phyloP scores from a whole-genome alignment of 2,888 invertebrate genomes.

The Glyphotaelius pellucidus region DNA sequence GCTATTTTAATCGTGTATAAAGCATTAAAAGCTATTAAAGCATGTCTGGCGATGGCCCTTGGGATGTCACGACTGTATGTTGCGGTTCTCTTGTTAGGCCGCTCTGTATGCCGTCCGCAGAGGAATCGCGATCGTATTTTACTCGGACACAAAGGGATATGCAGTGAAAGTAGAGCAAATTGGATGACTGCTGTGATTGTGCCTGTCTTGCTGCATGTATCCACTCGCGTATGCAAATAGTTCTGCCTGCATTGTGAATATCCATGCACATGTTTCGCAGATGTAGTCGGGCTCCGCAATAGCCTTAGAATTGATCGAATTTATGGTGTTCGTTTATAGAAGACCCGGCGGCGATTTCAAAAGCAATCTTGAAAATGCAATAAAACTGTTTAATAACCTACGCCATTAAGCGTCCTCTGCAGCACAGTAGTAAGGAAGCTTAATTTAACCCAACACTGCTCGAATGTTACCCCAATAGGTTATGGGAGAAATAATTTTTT shows the following conservation, averaged over 20 bases:
- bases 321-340: background rate
- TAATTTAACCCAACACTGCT: background rate
- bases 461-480: too few relatives aligned
- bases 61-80: constrained; percentile 17
- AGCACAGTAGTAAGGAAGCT: background rate
- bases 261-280: background rate
- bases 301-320: background rate
- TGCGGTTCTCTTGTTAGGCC: background rate
- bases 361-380: background rate
- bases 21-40: background rate
- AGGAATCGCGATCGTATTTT: constrained; percentile 38
- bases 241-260: background rate
- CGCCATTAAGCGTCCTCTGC: background rate
- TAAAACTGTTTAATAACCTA: background rate
- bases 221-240: background rate
- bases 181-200: constrained; percentile 29
- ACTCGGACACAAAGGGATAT: constrained; percentile 39
- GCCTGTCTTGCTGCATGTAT: background rate
- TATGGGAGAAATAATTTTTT: too few relatives aligned
- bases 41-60: constrained; percentile 2
- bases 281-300: background rate
- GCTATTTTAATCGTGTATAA: background rate
- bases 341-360: background rate
- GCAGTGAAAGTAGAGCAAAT: constrained; percentile 44
- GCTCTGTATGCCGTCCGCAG: constrained; percentile 32